Conservation (phyloP, 2,888 invertebrate species). For the Rosalia funebris region DNA sequence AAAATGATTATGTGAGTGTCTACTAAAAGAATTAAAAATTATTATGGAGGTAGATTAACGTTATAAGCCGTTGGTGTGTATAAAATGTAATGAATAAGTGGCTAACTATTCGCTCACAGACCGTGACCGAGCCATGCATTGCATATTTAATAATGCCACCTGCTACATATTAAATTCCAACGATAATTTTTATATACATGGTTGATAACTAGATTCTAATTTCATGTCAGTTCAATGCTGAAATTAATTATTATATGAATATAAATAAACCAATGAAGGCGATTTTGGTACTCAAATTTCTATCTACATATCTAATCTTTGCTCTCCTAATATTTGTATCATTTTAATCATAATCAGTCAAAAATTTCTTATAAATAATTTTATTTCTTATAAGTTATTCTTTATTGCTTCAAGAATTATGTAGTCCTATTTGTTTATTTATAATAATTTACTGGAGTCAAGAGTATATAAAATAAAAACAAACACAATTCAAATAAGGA, state of each 20-base stretch:
- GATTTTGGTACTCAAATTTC: too few species aligned
- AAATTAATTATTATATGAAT: slow-evolving; percentile 22
- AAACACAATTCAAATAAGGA: too few species aligned
- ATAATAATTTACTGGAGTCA: too few species aligned
- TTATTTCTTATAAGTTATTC: too few species aligned
- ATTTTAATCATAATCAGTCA: too few species aligned
- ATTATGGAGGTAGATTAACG: slow-evolving; percentile 33
- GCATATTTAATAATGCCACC: slow-evolving; percentile 55
- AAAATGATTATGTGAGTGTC: too few species aligned
- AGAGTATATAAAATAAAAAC: too few species aligned
- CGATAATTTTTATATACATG: slow-evolving; percentile 15
- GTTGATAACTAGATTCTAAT: slow-evolving; percentile 21
- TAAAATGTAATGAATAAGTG: slow-evolving; percentile 37
- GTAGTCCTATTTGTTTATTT: too few species aligned
- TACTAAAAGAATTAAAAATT: slow-evolving; percentile 29
- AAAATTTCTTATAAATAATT: too few species aligned
- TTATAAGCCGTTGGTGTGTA: slow-evolving; percentile 26
- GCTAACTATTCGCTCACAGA: slow-evolving; percentile 33
- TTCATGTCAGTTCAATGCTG: slow-evolving; percentile 16
- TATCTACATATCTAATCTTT: too few species aligned
- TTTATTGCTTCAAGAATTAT: too few species aligned
- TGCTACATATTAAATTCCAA: slow-evolving; percentile 53
- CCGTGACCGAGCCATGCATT: slow-evolving; percentile 49
- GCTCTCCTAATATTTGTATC: too few species aligned
- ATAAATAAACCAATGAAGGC: slow-evolving; percentile 8